Conservation (phyloP, 2,797 vertebrate species). For the Takifugu ocellatus region DNA sequence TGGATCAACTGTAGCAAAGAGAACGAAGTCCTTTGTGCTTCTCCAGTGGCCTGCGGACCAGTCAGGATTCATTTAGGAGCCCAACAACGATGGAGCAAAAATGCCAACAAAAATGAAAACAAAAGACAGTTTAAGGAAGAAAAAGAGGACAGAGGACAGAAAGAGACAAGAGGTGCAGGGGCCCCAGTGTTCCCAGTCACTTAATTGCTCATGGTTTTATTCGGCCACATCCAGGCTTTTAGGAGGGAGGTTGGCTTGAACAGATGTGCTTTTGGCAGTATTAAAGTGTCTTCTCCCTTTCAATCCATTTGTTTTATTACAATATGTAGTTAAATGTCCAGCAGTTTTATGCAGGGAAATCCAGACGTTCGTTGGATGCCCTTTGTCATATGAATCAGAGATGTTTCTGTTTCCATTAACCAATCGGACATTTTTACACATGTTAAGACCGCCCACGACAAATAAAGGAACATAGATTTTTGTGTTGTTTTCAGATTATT, state of each 20-base stretch:
- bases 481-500: too few relatives aligned
- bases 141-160: constrained; percentile 54
- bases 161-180: constrained; percentile 34
- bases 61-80: constrained; percentile 94
- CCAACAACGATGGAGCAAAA: constrained; percentile 84
- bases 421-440: too few relatives aligned
- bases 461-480: too few relatives aligned
- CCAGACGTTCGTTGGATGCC: too few relatives aligned
- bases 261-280: constrained; percentile 19
- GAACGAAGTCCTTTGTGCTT: constrained; percentile 86
- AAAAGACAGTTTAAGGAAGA: constrained; percentile 73
- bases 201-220: constrained; percentile 53
- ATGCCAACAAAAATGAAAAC: constrained; percentile 85
- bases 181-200: constrained; percentile 60
- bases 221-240: constrained; percentile 34
- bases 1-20: constrained; percentile 88
- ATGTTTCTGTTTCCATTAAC: too few relatives aligned
- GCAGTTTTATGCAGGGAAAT: too few relatives aligned
- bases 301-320: background rate
- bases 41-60: constrained; percentile 91
- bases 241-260: constrained; percentile 28
- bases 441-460: too few relatives aligned
- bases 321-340: too few relatives aligned
- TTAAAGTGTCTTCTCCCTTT: constrained; percentile 21
- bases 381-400: too few relatives aligned